Evolutionary conservation across 37 sponge, comb jelly and placozoan genomes (phyloP).

Genomic region (Chondrilla cf. caribensis): DNA sequence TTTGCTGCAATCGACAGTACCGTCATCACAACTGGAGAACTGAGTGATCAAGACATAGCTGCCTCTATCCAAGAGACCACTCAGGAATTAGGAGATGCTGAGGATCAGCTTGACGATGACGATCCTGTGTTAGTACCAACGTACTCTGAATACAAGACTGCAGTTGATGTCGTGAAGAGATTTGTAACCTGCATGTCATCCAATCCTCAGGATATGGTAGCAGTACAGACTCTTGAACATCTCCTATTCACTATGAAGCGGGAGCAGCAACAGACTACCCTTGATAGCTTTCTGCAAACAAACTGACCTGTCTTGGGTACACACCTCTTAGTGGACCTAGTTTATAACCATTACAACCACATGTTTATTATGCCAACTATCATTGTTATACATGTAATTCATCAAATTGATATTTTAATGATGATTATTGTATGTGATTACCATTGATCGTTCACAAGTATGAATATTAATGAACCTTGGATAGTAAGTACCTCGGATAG

Average conservation of each 20-base stretch:
- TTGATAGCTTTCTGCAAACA: background rate
- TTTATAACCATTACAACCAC: no score
- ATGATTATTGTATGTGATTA: no score
- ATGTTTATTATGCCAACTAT: no score
- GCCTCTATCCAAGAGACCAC: background rate
- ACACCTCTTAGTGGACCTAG: background rate
- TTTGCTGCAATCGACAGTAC: background rate
- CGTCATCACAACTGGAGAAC: background rate
- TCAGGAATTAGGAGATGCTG: background rate
- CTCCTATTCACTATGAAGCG: background rate
- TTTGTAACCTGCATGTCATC: conserved; percentile 1
- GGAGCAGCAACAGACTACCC: conserved; percentile 3
- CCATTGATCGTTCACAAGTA: no score
- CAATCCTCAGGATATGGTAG: background rate
- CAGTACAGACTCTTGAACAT: conserved; percentile 4
- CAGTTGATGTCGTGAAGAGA: conserved; percentile 7
- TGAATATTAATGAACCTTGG: no score
- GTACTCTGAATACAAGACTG: conserved; percentile 1
- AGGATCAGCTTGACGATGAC: conserved; percentile 7
- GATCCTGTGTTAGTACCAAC: conserved; percentile 6
- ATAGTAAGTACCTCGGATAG: no score
- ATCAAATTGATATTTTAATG: no score
- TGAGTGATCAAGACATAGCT: conserved; percentile 16
- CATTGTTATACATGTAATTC: no score
- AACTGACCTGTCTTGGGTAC: background rate